These are phyloP conservation scores for Drosophila miranda DNA, from an alignment of 1,140 invertebrate genomes.

Conservation along the genomic window DNA sequence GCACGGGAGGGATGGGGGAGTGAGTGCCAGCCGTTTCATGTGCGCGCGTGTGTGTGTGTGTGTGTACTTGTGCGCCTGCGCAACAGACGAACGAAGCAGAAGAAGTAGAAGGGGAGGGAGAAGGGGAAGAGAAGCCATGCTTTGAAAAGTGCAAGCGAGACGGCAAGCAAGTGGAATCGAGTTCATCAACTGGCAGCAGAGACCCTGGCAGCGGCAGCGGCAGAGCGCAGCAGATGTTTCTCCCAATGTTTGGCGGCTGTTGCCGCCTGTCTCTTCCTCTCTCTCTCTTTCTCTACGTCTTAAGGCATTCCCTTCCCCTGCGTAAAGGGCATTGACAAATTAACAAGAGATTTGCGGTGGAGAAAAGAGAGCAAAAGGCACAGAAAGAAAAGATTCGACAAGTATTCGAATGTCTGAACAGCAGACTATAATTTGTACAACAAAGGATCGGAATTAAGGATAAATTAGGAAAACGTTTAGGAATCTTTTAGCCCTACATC, in stretches of 20 bases:
- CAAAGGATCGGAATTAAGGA: too few relatives aligned
- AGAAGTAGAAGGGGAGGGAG: neutral
- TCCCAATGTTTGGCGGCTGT: slow-evolving; percentile 75
- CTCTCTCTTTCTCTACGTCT: neutral
- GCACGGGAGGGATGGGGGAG: slow-evolving; percentile 21
- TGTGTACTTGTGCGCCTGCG: slow-evolving; percentile 72
- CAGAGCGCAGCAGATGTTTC: slow-evolving; percentile 63
- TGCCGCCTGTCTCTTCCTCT: slow-evolving; percentile 39
- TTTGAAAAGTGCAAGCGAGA: slow-evolving; percentile 18
- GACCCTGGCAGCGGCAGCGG: slow-evolving; percentile 1
- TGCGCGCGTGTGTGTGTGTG: slow-evolving; percentile 1
- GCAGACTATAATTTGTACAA: too few relatives aligned
- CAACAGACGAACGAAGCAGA: slow-evolving; percentile 58
- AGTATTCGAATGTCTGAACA: too few relatives aligned
- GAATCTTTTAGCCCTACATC: too few relatives aligned
- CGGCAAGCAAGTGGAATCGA: slow-evolving; percentile 54
- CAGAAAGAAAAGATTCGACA: neutral
- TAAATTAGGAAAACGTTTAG: too few relatives aligned
- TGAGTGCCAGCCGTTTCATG: slow-evolving; percentile 29
- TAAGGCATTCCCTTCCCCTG: neutral
- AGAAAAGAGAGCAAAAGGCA: neutral
- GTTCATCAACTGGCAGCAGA: slow-evolving; percentile 74
- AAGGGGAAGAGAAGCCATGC: slow-evolving; percentile 36
- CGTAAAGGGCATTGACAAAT: slow-evolving; percentile 25
- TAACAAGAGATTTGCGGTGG: slow-evolving; percentile 25